Percentiles rank a stretch among this genome's conserved stretches.
These are phyloP conservation scores for Drosophila tanythrix DNA, from an alignment of 2,888 invertebrate species.

Conservation along the genomic window DNA sequence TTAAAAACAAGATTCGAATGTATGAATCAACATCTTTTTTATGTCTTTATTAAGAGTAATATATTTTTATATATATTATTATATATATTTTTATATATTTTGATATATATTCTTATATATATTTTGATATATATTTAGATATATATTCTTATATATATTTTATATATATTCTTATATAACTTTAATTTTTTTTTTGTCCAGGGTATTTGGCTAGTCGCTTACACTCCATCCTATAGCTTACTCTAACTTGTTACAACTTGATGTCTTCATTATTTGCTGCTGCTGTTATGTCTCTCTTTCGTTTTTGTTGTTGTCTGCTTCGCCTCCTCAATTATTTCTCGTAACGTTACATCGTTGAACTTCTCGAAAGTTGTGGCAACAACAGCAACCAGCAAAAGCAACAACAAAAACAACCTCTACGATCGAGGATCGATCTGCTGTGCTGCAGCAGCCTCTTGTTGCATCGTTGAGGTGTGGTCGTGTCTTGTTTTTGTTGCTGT, in stretches of 20 bases:
- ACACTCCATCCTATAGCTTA: neutral
- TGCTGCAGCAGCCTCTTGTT: slow-evolving; percentile 28
- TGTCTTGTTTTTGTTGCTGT: slow-evolving; percentile 39
- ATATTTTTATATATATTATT: neutral
- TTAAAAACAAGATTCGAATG: neutral
- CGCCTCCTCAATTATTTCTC: slow-evolving; percentile 76
- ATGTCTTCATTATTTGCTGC: slow-evolving; percentile 77
- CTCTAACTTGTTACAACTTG: slow-evolving; percentile 75
- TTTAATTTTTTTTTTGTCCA: neutral
- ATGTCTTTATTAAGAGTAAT: neutral
- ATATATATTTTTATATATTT: neutral
- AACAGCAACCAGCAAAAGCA: slow-evolving; percentile 15
- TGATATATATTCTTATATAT: too few relatives aligned
- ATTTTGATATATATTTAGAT: too few relatives aligned
- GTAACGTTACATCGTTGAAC: slow-evolving; percentile 63
- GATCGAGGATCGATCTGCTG: slow-evolving; percentile 38
- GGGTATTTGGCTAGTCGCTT: neutral
- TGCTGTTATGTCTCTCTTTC: slow-evolving; percentile 33
- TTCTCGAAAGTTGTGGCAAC: slow-evolving; percentile 65
- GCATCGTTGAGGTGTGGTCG: slow-evolving; percentile 51
- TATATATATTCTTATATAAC: neutral
- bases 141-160: too few relatives aligned
- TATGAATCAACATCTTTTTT: neutral
- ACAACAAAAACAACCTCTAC: slow-evolving; percentile 24
- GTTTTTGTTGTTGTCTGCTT: slow-evolving; percentile 33